Conservation (phyloP, 2,113 vertebrate genomes). For the Monopterus albus region DNA sequence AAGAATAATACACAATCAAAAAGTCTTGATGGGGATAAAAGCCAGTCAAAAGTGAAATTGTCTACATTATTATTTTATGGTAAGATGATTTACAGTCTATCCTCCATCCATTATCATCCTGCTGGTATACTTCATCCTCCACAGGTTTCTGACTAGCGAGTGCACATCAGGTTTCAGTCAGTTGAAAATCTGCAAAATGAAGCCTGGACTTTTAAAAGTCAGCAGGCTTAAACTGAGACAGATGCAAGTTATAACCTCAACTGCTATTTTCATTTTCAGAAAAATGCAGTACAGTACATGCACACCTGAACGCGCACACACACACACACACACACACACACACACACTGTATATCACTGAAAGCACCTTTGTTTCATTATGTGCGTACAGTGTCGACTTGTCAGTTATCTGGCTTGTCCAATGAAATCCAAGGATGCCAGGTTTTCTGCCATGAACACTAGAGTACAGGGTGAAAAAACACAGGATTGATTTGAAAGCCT, state of each 20-base stretch:
- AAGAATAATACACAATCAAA: too few relatives aligned
- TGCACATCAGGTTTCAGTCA: slow-evolving; percentile 11
- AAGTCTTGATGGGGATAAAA: too few relatives aligned
- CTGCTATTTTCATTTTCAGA: slow-evolving; percentile 10
- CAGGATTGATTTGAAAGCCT: slow-evolving; percentile 53
- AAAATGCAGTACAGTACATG: slow-evolving; percentile 5
- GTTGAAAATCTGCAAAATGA: slow-evolving; percentile 29
- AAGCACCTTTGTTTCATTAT: slow-evolving; percentile 32
- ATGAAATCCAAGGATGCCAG: slow-evolving; percentile 19
- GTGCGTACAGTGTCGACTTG: slow-evolving; percentile 7
- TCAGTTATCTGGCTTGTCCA: slow-evolving; percentile 40
- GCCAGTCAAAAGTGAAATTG: too few relatives aligned
- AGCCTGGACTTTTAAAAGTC: slow-evolving; percentile 25
- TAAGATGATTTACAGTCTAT: slow-evolving; percentile 19
- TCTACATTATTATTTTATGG: background rate
- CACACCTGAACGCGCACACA: slow-evolving; percentile 19
- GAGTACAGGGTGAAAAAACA: slow-evolving; percentile 24
- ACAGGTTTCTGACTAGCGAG: slow-evolving; percentile 21
- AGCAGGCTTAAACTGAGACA: background rate
- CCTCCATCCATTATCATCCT: background rate
- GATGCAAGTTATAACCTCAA: slow-evolving; percentile 14
- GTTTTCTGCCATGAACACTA: background rate
- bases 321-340: slow-evolving; percentile 10
- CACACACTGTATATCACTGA: slow-evolving; percentile 12
- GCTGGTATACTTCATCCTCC: slow-evolving; percentile 16